A percentile compares a stretch with the other conserved stretches of the same genome.
These are phyloP conservation scores for Stenodera caucasica DNA, from an alignment of 2,888 invertebrate genomes.

Conservation along the genomic window DNA sequence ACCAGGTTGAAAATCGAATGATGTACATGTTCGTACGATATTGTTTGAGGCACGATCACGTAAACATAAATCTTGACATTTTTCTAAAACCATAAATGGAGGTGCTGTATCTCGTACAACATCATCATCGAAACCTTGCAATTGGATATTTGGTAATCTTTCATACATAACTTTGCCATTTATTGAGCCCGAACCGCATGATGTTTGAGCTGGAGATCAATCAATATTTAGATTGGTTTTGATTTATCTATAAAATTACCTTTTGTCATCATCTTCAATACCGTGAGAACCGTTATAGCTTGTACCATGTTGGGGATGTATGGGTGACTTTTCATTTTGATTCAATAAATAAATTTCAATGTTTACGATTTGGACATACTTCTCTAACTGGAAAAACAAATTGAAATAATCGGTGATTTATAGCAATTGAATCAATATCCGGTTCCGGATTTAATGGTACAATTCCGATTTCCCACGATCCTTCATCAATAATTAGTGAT, in stretches of 20 bases:
- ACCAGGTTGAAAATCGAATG: constrained; percentile 90
- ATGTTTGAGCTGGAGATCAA: constrained; percentile 73
- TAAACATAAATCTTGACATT: constrained; percentile 79
- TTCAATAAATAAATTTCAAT: constrained; percentile 37
- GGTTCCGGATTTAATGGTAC: constrained; percentile 25
- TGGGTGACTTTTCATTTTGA: constrained; percentile 64
- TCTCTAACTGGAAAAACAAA: constrained; percentile 41
- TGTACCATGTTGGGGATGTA: constrained; percentile 73
- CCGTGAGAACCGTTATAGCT: constrained; percentile 82
- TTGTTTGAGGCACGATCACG: constrained; percentile 80
- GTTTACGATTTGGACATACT: constrained; percentile 54
- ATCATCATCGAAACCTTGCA: constrained; percentile 88
- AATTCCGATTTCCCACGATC: constrained; percentile 45
- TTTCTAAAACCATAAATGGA: constrained; percentile 84
- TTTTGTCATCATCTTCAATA: constrained; percentile 79
- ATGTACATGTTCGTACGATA: constrained; percentile 81
- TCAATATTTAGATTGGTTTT: no score
- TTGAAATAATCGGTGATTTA: no score
- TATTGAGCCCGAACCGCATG: constrained; percentile 82
- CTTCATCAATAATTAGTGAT: constrained; percentile 24
- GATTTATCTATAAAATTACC: constrained; percentile 57
- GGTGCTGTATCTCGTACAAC: constrained; percentile 83
- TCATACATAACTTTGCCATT: constrained; percentile 84
- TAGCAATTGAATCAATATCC: constrained; percentile 19
- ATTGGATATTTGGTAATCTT: constrained; percentile 83